These are phyloP conservation scores for Lysandra bellargus DNA, from an alignment of 2,888 invertebrate genomes.

Conservation along the genomic window DNA sequence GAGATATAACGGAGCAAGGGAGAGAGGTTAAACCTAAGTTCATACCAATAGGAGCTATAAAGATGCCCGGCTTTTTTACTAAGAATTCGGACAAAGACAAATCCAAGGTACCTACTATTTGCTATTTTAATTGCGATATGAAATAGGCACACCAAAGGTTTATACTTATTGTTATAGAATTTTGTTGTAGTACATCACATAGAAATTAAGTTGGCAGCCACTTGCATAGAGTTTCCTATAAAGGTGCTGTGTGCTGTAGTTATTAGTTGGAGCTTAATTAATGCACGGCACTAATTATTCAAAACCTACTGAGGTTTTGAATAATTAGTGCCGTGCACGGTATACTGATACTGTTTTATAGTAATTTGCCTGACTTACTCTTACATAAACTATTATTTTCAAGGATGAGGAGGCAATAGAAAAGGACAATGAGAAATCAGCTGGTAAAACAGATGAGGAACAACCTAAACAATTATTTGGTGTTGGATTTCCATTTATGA, in stretches of 20 bases:
- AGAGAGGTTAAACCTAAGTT: conserved; percentile 89
- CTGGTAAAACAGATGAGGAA: conserved; percentile 56
- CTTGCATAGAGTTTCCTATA: not conserved
- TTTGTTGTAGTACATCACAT: too few relatives aligned
- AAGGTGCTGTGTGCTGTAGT: not conserved
- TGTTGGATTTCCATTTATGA: conserved; percentile 67
- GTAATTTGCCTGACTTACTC: too few relatives aligned
- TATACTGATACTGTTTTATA: too few relatives aligned
- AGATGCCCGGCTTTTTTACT: conserved; percentile 92
- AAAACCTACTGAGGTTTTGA: too few relatives aligned
- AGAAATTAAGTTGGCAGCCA: not conserved
- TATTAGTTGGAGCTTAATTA: too few relatives aligned
- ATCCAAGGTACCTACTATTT: conserved; percentile 74
- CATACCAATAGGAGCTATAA: conserved; percentile 92
- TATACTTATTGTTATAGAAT: too few relatives aligned
- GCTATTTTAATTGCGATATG: too few relatives aligned
- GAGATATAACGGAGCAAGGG: conserved; percentile 82
- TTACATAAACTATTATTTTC: conserved; percentile 17
- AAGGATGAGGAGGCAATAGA: conserved; percentile 65
- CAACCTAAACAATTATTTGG: conserved; percentile 64
- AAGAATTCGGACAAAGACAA: conserved; percentile 88
- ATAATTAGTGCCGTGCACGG: too few relatives aligned
- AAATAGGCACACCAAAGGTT: too few relatives aligned
- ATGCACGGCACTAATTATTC: not conserved
- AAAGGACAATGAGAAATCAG: conserved; percentile 63